Conservation (phyloP, 2,113 vertebrate species). For the Boleophthalmus pectinirostris region DNA sequence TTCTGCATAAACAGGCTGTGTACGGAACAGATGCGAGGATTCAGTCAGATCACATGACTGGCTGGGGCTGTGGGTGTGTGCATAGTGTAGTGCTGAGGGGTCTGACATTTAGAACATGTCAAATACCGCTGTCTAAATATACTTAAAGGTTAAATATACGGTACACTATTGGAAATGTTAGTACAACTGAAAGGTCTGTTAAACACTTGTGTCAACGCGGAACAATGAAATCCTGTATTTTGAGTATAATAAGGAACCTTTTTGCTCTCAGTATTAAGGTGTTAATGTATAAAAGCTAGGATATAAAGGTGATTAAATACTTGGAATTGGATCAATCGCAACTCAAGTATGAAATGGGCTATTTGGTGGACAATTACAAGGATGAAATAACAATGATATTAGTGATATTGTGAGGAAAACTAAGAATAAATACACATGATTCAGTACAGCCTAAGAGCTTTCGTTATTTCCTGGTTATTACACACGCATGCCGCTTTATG, state of each 20-base stretch:
- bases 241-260: too few species aligned
- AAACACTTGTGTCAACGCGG: background rate
- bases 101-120: constrained; percentile 31
- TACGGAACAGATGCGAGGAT: background rate
- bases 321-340: too few species aligned
- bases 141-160: constrained; percentile 33
- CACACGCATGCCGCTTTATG: background rate
- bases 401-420: too few species aligned
- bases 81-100: background rate
- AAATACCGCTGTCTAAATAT: constrained; percentile 39
- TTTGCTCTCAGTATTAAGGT: too few species aligned
- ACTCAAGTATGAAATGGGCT: too few species aligned
- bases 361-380: too few species aligned
- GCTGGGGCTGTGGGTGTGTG: constrained; percentile 1
- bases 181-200: background rate
- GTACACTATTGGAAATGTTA: background rate
- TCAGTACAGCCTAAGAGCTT: too few species aligned
- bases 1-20: background rate
- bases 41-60: constrained; percentile 3
- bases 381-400: too few species aligned
- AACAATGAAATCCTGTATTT: too few species aligned
- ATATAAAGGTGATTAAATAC: too few species aligned
- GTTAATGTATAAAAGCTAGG: too few species aligned
- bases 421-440: too few species aligned
- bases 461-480: background rate